These are phyloP conservation scores for Isotomurus palustris DNA, from an alignment of 2,888 invertebrate species.

Conservation along the genomic window DNA sequence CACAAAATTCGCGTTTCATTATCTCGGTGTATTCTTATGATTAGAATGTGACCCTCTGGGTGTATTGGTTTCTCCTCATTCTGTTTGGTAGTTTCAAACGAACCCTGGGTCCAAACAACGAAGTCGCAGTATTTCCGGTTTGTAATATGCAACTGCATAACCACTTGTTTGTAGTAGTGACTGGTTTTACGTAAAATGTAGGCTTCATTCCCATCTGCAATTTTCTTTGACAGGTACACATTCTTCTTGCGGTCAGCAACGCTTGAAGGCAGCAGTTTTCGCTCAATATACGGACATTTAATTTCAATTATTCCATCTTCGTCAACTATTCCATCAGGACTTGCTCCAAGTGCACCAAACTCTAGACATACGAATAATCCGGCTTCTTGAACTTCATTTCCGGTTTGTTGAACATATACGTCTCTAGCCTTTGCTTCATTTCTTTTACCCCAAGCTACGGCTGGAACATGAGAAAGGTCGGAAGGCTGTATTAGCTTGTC, in stretches of 20 bases:
- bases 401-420: background rate
- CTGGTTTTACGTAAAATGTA: background rate
- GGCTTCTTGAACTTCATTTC: background rate
- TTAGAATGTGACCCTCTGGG: background rate
- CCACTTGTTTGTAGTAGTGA: slow-evolving; percentile 2
- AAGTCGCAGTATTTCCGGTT: background rate
- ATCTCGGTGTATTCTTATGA: background rate
- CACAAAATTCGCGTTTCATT: background rate
- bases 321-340: background rate
- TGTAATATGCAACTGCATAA: background rate
- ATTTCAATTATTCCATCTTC: background rate
- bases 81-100: background rate
- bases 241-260: background rate
- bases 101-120: background rate
- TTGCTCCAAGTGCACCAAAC: background rate
- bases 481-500: background rate
- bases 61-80: background rate
- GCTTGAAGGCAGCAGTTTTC: background rate
- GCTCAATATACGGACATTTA: background rate
- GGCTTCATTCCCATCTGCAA: background rate
- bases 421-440: background rate
- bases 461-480: background rate
- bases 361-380: background rate
- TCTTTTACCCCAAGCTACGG: background rate
- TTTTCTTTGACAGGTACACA: background rate